Base-by-base conservation (phyloP, 2,888 invertebrate genomes). In the Diogma glabrata region DNA sequence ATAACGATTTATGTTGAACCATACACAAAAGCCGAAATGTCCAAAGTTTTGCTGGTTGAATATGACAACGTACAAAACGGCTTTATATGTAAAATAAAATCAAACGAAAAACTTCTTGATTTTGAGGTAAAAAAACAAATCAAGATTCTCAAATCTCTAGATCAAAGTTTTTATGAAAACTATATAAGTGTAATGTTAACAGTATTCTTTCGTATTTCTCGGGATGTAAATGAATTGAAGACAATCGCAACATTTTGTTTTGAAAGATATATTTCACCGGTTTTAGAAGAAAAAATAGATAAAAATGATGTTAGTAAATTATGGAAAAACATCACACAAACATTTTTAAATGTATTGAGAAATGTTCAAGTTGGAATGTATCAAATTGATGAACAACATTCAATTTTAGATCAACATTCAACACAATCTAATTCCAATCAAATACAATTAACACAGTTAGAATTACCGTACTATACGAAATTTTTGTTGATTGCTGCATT, bases 401-500 rank as follows among this genome's bases (percentile, higher is more conserved):
- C 14, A 2, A 5, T 43, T 22, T 5, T n/a, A 6, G 43, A 43
- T 22, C 43, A 43, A 22, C 19, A 40, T 20, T n/a, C n/a, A n/a
- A 40, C 19, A 4, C 40, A 40, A 19, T 20, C 10, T 12, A 9
- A 24, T 20, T 30, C 4, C 22, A 19, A 47, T 19, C 17, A 19
- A 20, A 20, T 30, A 19, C 20, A 47, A 9, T 19, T 30, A 30
- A 12, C 20, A 3, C 38, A 46, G 12, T 75, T 88, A 26, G 87
- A 89, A 61, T 64, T 95, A 4, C 94, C 94, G 0, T 91, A 81
- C 64, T 93, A 90, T 68, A 87, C 90, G 0, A 94, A 94, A 67
- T 93, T 80, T 66, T 73, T 95, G 28, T 72, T 95, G 3, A 87
- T 95, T 22, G 90, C 94, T 7, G 87, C 92, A 1, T 95, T 89